Evolutionary conservation across 1,140 invertebrate species (phyloP).

Genomic region (Rhyacophila brunnea): DNA sequence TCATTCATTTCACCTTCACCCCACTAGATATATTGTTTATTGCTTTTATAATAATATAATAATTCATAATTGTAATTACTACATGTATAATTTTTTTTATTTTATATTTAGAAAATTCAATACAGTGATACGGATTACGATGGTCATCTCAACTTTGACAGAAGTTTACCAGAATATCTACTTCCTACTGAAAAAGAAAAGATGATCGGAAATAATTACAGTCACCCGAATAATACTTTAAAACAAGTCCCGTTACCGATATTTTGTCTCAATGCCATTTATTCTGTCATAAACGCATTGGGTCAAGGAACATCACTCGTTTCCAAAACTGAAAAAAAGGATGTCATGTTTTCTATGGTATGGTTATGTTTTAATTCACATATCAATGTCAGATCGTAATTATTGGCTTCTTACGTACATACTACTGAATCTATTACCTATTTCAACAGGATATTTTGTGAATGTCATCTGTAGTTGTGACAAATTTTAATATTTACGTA

Average conservation of each 20-base stretch:
- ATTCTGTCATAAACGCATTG: conserved; percentile 43
- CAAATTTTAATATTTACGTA: too few relatives aligned
- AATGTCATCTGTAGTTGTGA: too few relatives aligned
- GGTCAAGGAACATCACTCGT: conserved; percentile 29
- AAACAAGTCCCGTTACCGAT: conserved; percentile 53
- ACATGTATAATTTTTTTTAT: too few relatives aligned
- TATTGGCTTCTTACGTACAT: too few relatives aligned
- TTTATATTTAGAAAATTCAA: not conserved
- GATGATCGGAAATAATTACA: not conserved
- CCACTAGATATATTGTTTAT: too few relatives aligned
- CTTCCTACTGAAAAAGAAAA: not conserved
- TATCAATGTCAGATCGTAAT: too few relatives aligned
- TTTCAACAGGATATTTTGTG: too few relatives aligned
- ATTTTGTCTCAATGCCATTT: conserved; percentile 54
- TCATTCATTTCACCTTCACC: too few relatives aligned
- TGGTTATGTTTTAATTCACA: not conserved
- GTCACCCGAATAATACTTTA: conserved; percentile 12
- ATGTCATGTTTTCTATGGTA: conserved; percentile 12
- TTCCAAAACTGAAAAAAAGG: conserved; percentile 15
- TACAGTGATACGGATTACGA: not conserved
- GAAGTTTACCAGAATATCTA: not conserved
- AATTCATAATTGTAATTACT: too few relatives aligned
- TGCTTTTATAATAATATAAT: too few relatives aligned
- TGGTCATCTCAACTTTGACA: not conserved
- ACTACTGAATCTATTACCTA: too few relatives aligned